Evolutionary conservation across 2,113 vertebrate genomes (phyloP), one percentile per base, ranked within the genome.

Genomic region (Notarius quadriscutis): DNA sequence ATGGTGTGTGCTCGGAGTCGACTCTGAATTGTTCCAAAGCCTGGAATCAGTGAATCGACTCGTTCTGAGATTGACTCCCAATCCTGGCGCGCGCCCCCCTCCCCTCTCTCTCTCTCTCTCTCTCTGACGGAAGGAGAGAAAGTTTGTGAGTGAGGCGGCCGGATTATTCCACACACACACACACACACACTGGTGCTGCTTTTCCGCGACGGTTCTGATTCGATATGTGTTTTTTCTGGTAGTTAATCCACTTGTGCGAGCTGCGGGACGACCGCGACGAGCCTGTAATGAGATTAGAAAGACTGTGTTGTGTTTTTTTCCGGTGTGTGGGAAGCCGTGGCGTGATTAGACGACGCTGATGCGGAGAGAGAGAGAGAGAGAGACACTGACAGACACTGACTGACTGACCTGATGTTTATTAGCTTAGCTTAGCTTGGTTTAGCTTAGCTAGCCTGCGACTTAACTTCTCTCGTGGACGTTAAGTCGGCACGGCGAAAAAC

Each of bases 291-390:
- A 34, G 78, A 80, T 57, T 48, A 69, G 69, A 83, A 71, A 75
- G 78, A 53, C 63, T 50, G 58, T 18, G 80, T 55, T 81, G 15
- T 22, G 18, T 50, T 14, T n/a, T 78, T 15, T 55, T 5, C 3
- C 12, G 22, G 77, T 89, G 87, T 89, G 91, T 87, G 89, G 87
- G 91, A 86, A 84, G 91, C 87, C 25, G 71, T 1, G 30, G 85
- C 63, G 81, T 78, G 81, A 84, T 77, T 83, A 62, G 83, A 74
- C 58, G 58, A 78, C 75, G 85, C 84, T 88, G 85, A 89, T 86
- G 88, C 41, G 2, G 41, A 41, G 41, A 41, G 41, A 41, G 41
- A 41, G 41, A 41, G 41, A 41, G 41, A 41, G 41, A 41, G 41
- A 41, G 41, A 34, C 34, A 34, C 34, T 34, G 34, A 34, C 34